Base-by-base conservation (phyloP, 2,888 invertebrate species). In the Tupiocoris notatus region DNA sequence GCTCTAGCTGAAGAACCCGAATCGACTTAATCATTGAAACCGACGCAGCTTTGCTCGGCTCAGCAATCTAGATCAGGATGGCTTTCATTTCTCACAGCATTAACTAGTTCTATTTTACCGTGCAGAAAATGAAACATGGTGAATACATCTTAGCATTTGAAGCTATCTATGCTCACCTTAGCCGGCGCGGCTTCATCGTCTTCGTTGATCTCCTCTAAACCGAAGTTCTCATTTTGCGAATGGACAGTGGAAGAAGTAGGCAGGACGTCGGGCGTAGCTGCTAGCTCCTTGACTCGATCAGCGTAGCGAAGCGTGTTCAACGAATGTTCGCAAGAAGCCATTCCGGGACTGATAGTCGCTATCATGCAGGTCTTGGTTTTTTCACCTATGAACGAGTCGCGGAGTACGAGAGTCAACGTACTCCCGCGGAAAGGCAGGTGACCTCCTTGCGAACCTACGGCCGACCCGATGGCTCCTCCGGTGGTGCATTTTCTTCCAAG, bases 281-380 rank as follows among this genome's bases (percentile, higher is more conserved):
- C 95, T 78, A 98, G 86, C 87, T 98, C 98, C 85, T 98, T 98
- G 25, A 98, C 97, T 81, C 97, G 89, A 87, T 99, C 96, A 2
- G 98, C 98, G 85, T 99, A 99, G 79, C 98, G 89, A 76, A 99
- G 87, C 61, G 99, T 99, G 86, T 99, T 99, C 79, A 99, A 88
- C 76, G 98, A 96, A 86, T 99, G 98, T 84, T 99, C 99, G 84
- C 97, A 98, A 67, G 96, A 96, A 82, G 91, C 91, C 87, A 97
- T 89, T 74, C 98, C 96, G 20, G 99, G 99, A 79, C 97, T 97
- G 82, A 99, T 95, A 96, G 98, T 99, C 76, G 99, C 98, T 84
- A 99, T 98, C 99, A 99, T 99, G 86, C 98, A 99, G 17, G 98
- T 99, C 84, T 93, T 91, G 59, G 96, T 96, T 86, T 98, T 98